These are phyloP conservation scores for Otolemur garnettii DNA, from an alignment of 2,113 vertebrate species.

Conservation along the genomic window DNA sequence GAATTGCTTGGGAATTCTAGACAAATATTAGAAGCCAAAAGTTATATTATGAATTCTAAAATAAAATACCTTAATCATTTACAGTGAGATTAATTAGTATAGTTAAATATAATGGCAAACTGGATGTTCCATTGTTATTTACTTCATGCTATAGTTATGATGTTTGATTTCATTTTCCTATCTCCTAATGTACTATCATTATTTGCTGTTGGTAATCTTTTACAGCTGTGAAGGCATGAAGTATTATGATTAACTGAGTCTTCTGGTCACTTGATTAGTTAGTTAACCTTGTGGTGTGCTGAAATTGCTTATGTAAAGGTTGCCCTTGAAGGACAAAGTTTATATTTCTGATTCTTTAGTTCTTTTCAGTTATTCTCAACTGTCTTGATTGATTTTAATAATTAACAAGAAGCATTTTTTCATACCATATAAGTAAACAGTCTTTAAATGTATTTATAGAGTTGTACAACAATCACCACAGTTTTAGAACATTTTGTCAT, in stretches of 20 bases:
- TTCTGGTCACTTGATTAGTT: neutral
- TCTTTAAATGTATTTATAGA: neutral
- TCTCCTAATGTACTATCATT: neutral
- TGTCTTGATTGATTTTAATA: neutral
- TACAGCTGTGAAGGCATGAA: neutral
- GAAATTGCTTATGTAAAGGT: neutral
- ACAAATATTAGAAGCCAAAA: neutral
- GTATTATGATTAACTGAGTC: neutral
- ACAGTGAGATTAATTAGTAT: neutral
- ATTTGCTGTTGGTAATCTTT: neutral
- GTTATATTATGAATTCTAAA: neutral
- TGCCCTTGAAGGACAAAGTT: neutral
- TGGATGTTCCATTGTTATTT: neutral
- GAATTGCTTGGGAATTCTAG: constrained; percentile 1
- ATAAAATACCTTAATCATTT: neutral
- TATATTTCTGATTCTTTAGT: neutral
- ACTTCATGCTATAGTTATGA: neutral
- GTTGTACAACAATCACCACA: neutral
- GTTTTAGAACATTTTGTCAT: neutral
- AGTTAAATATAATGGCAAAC: neutral
- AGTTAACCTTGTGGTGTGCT: neutral
- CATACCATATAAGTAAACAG: neutral
- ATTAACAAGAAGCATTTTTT: neutral
- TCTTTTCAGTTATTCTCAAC: neutral
- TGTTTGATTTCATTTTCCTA: neutral